phyloP scores from a whole-genome alignment of 2,888 invertebrate species.

The Pristionchus japonicus region DNA sequence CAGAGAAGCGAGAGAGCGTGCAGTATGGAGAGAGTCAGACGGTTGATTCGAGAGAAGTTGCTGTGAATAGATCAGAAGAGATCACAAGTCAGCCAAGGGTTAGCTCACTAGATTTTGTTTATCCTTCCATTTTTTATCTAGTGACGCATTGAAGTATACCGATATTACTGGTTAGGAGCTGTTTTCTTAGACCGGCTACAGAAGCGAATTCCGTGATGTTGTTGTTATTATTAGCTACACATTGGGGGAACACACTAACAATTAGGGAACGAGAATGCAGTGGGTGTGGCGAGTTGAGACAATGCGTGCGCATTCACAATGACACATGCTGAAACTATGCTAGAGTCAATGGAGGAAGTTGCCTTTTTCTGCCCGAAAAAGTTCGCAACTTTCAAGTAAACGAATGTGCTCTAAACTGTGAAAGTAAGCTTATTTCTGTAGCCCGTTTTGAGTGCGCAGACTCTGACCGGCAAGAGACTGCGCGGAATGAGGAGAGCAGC shows the following conservation, averaged over 20 bases:
- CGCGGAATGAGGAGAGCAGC: too few relatives aligned
- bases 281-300: neutral
- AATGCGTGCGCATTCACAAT: neutral
- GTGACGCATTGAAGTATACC: too few relatives aligned
- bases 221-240: neutral
- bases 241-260: too few relatives aligned
- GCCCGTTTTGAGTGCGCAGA: neutral
- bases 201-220: neutral
- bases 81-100: neutral
- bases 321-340: neutral
- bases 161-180: neutral
- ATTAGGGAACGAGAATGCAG: neutral
- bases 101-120: too few relatives aligned
- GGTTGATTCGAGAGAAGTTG: neutral
- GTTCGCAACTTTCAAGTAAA: too few relatives aligned
- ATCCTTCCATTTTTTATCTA: too few relatives aligned
- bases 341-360: neutral
- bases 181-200: too few relatives aligned
- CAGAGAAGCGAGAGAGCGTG: too few relatives aligned
- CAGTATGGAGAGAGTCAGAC: neutral
- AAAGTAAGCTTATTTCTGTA: neutral
- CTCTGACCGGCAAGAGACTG: too few relatives aligned
- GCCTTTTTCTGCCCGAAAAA: neutral
- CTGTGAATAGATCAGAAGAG: neutral
- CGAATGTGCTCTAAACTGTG: neutral